A percentile compares a stretch with the other conserved stretches of the same genome.
These are phyloP conservation scores for Calliscelio sp. DNA, from an alignment of 2,888 invertebrate species.

Conservation along the genomic window DNA sequence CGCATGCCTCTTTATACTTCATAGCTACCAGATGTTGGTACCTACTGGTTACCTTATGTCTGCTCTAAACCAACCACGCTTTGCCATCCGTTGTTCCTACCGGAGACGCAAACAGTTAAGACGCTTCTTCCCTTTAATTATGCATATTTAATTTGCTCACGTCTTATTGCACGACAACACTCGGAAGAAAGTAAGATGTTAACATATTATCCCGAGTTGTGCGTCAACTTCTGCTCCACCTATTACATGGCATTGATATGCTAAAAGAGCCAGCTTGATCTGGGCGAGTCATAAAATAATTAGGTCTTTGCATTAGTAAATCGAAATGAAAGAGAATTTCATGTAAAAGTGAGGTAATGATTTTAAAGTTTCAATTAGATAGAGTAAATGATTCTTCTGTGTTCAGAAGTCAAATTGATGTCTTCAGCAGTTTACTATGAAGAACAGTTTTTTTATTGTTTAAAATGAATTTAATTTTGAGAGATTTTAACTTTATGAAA, in stretches of 20 bases:
- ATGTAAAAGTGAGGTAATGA: too few species aligned
- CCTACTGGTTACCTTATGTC: conserved; percentile 75
- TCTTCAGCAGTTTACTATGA: too few species aligned
- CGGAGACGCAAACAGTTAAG: conserved; percentile 73
- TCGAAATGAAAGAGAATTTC: too few species aligned
- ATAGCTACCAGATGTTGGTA: conserved; percentile 87
- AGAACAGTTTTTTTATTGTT: too few species aligned
- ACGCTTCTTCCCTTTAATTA: conserved; percentile 84
- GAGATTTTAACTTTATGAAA: too few species aligned
- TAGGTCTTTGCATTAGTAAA: too few species aligned
- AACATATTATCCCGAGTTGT: conserved; percentile 54
- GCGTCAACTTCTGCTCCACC: conserved; percentile 17
- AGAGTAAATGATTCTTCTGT: too few species aligned
- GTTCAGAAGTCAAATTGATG: too few species aligned
- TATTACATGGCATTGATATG: conserved; percentile 12
- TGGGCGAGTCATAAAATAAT: neutral
- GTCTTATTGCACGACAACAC: conserved; percentile 71
- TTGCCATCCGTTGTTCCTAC: conserved; percentile 72
- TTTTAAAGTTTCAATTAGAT: too few species aligned
- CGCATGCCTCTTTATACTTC: conserved; percentile 87
- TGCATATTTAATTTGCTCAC: conserved; percentile 85
- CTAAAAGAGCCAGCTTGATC: neutral
- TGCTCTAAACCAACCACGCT: conserved; percentile 70
- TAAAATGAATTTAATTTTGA: too few species aligned
- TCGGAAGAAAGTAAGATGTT: conserved; percentile 64